Base-by-base conservation (phyloP, 2,888 invertebrate species). In the Yponomeuta plumbellus region DNA sequence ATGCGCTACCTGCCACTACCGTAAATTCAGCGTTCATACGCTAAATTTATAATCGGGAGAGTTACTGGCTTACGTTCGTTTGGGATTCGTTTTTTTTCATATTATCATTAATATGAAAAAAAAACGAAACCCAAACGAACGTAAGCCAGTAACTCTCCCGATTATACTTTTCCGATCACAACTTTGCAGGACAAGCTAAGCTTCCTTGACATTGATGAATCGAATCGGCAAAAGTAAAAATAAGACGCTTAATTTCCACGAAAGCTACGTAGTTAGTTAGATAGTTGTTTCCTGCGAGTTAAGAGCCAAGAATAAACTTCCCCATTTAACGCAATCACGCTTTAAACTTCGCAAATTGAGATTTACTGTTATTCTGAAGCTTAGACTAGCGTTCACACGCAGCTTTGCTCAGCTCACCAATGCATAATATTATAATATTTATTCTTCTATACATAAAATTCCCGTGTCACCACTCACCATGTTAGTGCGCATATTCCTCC, bases 311-410 rank as follows among this genome's bases (percentile, higher is more conserved):
- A 62, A 62, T 62, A 34, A 62, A 62, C 62, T 62, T 62, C 39
- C 20, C 62, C 62, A 62, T 62, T 62, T 62, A 62, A 62, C 62
- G 26, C 62, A 39, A 62, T 62, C 39, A 34, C 62, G 39, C 34
- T 62, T 62, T 62, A 62, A 62, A 62, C 34, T 62, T 59, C 62
- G 26, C 39, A 62, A 62, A 62, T 62, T 62, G 62, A 17, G 17
- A 62, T 62, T 62, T 62, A 62, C 26, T 62, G 62, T n/a, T 34
- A 10, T 26, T 17, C 26, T 61, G 22, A 61, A 23, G 5, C 21
- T 59, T 23, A 59, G 23, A 59, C 59, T 20, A 59, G 21, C 4
- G 0, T 22, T 22, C 13, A 23, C 23, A 3, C 23, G 11, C 21
- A 22, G 59, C 2, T 59, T 59, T 23, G 59, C 13, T 23, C 21